Conservation (phyloP, 2,888 invertebrate genomes). For the Melitaea athalia region DNA sequence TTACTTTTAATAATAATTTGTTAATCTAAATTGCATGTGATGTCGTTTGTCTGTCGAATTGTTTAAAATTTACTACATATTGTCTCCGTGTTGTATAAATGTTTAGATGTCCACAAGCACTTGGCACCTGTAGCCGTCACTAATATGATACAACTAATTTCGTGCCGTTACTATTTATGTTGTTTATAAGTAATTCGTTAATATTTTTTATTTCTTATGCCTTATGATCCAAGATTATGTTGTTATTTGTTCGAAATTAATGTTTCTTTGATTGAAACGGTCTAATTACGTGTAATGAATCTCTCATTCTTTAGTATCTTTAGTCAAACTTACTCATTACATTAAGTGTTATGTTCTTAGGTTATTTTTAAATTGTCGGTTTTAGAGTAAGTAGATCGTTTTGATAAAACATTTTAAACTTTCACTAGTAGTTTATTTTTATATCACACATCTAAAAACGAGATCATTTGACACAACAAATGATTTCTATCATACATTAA, state of each 20-base stretch:
- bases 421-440: conserved; percentile 1
- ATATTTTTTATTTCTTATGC: conserved; percentile 5
- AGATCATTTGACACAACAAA: conserved; percentile 3
- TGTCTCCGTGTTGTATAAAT: conserved; percentile 41
- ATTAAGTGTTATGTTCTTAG: background rate
- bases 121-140: conserved; percentile 65
- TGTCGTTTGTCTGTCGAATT: conserved; percentile 54
- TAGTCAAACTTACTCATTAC: background rate
- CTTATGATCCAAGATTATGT: conserved; percentile 8
- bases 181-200: conserved; percentile 19
- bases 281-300: background rate
- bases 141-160: conserved; percentile 67
- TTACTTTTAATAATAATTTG: conserved; percentile 39
- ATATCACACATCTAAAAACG: conserved; percentile 2
- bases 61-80: conserved; percentile 38
- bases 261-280: background rate
- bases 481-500: conserved; percentile 11
- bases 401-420: background rate
- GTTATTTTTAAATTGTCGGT: background rate
- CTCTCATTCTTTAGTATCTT: background rate
- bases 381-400: conserved; percentile 6
- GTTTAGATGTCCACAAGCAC: conserved; percentile 61
- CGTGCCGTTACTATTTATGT: conserved; percentile 42
- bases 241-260: conserved; percentile 1
- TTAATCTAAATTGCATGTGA: conserved; percentile 61